A percentile compares a stretch with the other conserved stretches of the same genome.
These are phyloP conservation scores for Myiagra hebetior DNA, from an alignment of 2,113 vertebrate genomes.

Conservation along the genomic window DNA sequence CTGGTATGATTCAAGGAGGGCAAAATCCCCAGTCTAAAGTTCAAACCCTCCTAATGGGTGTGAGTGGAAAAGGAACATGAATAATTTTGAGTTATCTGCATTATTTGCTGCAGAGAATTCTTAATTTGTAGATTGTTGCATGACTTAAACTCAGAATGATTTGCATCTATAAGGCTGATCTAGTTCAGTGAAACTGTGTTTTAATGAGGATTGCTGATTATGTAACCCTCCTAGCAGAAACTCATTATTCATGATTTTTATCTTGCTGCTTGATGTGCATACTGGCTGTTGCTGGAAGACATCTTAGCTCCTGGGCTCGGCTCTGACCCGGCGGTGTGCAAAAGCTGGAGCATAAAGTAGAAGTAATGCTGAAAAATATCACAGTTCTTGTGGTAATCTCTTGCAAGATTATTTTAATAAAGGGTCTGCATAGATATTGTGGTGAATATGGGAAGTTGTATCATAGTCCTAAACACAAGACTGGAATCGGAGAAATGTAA, in stretches of 20 bases:
- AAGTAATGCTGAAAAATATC: background rate
- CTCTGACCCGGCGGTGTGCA: background rate
- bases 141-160: background rate
- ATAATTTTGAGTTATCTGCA: background rate
- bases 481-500: background rate
- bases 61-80: background rate
- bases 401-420: background rate
- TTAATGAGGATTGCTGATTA: slow-evolving; percentile 20
- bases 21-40: background rate
- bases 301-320: background rate
- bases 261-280: background rate
- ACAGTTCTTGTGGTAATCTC: background rate
- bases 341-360: background rate
- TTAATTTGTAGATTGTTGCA: background rate
- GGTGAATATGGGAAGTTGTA: background rate
- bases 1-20: background rate
- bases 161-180: background rate
- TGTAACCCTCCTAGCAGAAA: slow-evolving; percentile 18
- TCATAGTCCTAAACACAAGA: background rate
- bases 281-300: background rate
- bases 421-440: background rate
- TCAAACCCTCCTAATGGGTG: background rate
- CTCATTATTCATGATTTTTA: slow-evolving; percentile 49
- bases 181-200: background rate
- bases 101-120: background rate